These are phyloP conservation scores for Wiebesia pumilae DNA, from an alignment of 1,140 invertebrate genomes.

Conservation along the genomic window DNA sequence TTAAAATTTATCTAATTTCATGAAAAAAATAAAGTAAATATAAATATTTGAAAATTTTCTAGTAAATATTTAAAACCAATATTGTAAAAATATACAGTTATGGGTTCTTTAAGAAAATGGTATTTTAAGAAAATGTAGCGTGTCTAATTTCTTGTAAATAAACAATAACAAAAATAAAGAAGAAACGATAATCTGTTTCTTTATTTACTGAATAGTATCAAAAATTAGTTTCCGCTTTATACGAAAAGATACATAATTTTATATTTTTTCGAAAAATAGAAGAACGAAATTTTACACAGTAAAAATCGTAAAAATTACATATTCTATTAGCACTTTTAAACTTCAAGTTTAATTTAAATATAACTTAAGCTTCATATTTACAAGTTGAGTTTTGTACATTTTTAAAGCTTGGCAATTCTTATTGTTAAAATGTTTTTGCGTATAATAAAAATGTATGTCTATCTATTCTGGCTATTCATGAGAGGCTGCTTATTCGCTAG, in stretches of 20 bases:
- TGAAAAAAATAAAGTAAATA: background rate
- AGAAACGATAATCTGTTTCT: constrained; percentile 15
- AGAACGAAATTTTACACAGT: constrained; percentile 46
- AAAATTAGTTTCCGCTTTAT: constrained; percentile 26
- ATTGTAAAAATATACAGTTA: background rate
- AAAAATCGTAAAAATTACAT: constrained; percentile 46
- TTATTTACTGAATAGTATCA: constrained; percentile 39
- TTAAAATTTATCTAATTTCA: constrained; percentile 14
- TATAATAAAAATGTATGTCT: constrained; percentile 22
- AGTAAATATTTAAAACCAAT: constrained; percentile 11
- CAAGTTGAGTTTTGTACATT: constrained; percentile 50
- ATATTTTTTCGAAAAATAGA: constrained; percentile 33
- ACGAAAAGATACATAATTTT: constrained; percentile 40
- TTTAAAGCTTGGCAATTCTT: constrained; percentile 49
- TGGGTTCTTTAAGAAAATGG: background rate
- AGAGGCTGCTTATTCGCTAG: constrained; percentile 21
- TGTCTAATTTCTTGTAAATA: constrained; percentile 16
- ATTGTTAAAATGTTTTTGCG: background rate
- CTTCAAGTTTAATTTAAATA: constrained; percentile 47
- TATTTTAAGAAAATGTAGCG: background rate
- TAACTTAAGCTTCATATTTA: constrained; percentile 51
- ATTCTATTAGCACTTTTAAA: constrained; percentile 34
- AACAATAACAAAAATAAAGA: constrained; percentile 39
- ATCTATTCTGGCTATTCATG: constrained; percentile 41
- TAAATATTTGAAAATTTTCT: too few relatives aligned